phyloP scores from a whole-genome alignment of 2,888 invertebrate species.

The Alitta virens region DNA sequence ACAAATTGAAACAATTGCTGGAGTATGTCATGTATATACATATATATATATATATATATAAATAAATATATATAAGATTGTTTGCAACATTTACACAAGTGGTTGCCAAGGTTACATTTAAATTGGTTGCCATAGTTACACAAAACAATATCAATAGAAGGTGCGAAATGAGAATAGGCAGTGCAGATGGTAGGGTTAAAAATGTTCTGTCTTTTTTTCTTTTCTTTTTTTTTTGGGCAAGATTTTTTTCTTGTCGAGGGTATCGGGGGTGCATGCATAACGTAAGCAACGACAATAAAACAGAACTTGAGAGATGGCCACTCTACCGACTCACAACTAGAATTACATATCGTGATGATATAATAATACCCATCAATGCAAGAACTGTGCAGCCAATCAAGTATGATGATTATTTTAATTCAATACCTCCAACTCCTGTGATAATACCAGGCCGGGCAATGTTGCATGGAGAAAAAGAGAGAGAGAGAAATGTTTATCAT shows the following conservation, averaged over 20 bases:
- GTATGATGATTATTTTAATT: too few species aligned
- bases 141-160: too few species aligned
- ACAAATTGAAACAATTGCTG: background rate
- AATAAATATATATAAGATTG: background rate
- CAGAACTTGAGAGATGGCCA: slow-evolving; percentile 36
- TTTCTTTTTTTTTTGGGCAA: too few species aligned
- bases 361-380: too few species aligned
- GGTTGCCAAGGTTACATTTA: background rate
- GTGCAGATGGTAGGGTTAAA: too few species aligned
- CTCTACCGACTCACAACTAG: background rate
- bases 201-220: too few species aligned
- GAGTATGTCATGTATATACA: background rate
- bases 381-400: too few species aligned
- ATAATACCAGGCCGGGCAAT: too few species aligned
- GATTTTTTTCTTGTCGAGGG: background rate
- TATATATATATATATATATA: background rate
- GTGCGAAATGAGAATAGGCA: too few species aligned
- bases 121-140: background rate
- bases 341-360: background rate
- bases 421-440: too few species aligned
- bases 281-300: background rate
- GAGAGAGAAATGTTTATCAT: too few species aligned
- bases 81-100: background rate
- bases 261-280: background rate
- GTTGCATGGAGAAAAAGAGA: too few species aligned